Conservation (phyloP, 2,888 invertebrate genomes). For the Pecten maximus region DNA sequence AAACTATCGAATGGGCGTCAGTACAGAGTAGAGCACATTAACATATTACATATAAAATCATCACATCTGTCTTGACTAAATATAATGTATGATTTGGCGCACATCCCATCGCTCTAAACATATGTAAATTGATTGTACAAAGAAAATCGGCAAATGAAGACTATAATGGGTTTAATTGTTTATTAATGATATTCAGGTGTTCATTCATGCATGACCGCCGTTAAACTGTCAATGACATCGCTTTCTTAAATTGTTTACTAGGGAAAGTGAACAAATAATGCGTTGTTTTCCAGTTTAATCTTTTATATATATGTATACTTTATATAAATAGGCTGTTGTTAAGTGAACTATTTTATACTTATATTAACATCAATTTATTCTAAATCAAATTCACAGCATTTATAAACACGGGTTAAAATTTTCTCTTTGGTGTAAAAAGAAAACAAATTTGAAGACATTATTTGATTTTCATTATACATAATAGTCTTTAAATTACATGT, state of each 20-base stretch:
- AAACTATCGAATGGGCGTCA: background rate
- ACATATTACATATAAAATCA: background rate
- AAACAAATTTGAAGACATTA: background rate
- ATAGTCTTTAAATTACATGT: background rate
- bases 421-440: too few relatives aligned
- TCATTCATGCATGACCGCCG: background rate
- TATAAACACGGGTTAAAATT: background rate
- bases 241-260: background rate
- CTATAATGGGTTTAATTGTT: slow-evolving; percentile 26
- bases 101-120: background rate
- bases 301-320: background rate
- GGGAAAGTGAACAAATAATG: background rate
- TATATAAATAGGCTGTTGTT: background rate
- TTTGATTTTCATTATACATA: background rate
- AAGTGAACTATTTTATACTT: background rate
- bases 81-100: background rate
- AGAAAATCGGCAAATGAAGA: background rate
- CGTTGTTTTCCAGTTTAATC: background rate
- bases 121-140: slow-evolving; percentile 20
- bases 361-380: background rate
- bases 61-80: background rate
- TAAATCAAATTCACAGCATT: background rate
- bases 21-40: background rate
- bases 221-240: slow-evolving; percentile 4
- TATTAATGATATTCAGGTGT: background rate